Base-by-base conservation (phyloP, 2,888 invertebrate species). In the Frankliniella fusca region DNA sequence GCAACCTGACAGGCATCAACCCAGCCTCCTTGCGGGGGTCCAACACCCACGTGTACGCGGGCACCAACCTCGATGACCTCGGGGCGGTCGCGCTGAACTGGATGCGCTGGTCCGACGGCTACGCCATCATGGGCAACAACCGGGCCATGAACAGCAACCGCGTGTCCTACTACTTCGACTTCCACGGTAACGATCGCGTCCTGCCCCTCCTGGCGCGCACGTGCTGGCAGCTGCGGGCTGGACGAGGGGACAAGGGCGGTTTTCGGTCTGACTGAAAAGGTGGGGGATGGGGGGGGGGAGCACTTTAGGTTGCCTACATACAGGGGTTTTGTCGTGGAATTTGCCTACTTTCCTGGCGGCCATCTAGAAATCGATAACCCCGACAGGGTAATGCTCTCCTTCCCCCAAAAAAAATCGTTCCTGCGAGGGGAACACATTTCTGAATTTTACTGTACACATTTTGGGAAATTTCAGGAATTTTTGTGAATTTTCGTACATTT, bases 121-220 rank as follows among this genome's bases (percentile, higher is more conserved):
- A 93, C 87, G 91, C 91, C 81, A 90, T 93, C 86, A 92, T 92
- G 81, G 93, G 93, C 1, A 93, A 93, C 85, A 90, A 89, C 81
- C 87, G 90, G 81, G 90, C 90, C 50, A 91, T 92, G 91, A 90
- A 92, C 87, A 90, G 91, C 81, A 92, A 92, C 86, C 88, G 92
- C 82, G 87, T 92, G 54, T 92, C 92, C 10, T 92, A 89, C 87
- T 90, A 90, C 84, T 90, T 92, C 86, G 91, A 92, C 85, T 88
- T 91, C 82, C 90, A 90, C 87, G 90, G 89, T 90, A 84, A 84
- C 85, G 54, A 12, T 18, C 23, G 9, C 49, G 9, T 50, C n/a
- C 65, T 20, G 15, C 12, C 10, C 50, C 12, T 50, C 12, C 10
- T 50, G 50, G 50, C 9, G 12, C 50, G 50, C n/a, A 50, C 50